Evolutionary conservation across 2,888 invertebrate genomes (phyloP), one percentile per base, ranked within the genome.

Genomic region (Molanna angustata): DNA sequence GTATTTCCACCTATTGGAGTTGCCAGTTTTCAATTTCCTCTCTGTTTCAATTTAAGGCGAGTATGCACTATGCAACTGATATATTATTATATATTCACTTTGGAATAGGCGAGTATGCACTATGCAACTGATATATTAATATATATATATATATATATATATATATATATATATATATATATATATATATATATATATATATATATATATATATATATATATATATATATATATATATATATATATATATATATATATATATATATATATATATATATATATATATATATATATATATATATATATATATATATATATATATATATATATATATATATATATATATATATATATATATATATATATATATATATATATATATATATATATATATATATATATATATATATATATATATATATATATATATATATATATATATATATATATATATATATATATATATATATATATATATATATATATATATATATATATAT

Each of bases 171-270:
- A 27, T 7, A 27, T 27, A 27, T 7, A 27, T 7, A 6, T 18
- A 17, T 17, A 16, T 16, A 27, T 9, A 9, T 7, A 7, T 7
- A 27, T 27, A 27, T 27, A 27, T 27, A 27, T 27, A 27, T 27
- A 27, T 27, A 27, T 27, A 37, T 37, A 37, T 37, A 41, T 41
- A 41, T 41, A 16, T 41, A 41, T 41, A 41, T 41, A 41, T 41
- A 41, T 14, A 14, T 27, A 27, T 27, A 27, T 27, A 27, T 27
- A 27, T 27, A 27, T 27, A 27, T 27, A 27, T 27, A 27, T 27
- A 27, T 27, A 27, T 27, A 27, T 27, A 27, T 27, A 27, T 27
- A 27, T 27, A 27, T 27, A 27, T 27, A 27, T 27, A 27, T 27
- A 27, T 27, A 27, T 27, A 27, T 27, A 27, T 27, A 27, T 27